These are phyloP conservation scores for Buphagus erythrorhynchus DNA, from an alignment of 2,797 vertebrate species.

Conservation along the genomic window DNA sequence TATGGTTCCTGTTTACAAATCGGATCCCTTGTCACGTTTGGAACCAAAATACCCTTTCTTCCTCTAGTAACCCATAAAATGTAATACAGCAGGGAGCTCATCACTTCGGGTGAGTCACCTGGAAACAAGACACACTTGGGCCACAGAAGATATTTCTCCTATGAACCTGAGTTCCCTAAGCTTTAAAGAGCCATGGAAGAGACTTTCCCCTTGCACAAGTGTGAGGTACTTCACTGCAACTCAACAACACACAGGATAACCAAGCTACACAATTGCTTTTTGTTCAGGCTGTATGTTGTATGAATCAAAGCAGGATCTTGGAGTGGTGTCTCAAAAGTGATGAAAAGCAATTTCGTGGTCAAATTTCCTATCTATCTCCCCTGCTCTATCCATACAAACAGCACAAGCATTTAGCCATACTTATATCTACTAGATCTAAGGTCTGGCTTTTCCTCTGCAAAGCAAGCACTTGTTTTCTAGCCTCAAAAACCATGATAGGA, in stretches of 20 bases:
- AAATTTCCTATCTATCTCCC: neutral
- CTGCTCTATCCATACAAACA: neutral
- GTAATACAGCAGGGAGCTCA: neutral
- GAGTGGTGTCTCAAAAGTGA: neutral
- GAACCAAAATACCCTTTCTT: neutral
- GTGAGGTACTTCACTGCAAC: neutral
- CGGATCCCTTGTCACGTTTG: neutral
- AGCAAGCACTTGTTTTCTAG: neutral
- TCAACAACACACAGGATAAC: neutral
- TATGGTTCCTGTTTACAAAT: neutral
- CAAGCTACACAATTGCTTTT: neutral
- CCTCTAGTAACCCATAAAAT: neutral
- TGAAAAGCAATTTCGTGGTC: neutral
- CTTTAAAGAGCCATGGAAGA: neutral
- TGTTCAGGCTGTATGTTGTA: neutral
- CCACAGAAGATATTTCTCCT: neutral
- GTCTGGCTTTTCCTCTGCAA: neutral
- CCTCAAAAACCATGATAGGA: conserved; percentile 21
- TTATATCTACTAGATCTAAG: neutral
- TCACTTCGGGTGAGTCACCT: neutral
- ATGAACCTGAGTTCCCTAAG: neutral
- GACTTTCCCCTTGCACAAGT: neutral
- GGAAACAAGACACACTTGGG: neutral
- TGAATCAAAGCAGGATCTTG: neutral
- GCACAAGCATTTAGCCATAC: neutral